phyloP scores from a whole-genome alignment of 2,888 invertebrate genomes.

The Pocota personata region DNA sequence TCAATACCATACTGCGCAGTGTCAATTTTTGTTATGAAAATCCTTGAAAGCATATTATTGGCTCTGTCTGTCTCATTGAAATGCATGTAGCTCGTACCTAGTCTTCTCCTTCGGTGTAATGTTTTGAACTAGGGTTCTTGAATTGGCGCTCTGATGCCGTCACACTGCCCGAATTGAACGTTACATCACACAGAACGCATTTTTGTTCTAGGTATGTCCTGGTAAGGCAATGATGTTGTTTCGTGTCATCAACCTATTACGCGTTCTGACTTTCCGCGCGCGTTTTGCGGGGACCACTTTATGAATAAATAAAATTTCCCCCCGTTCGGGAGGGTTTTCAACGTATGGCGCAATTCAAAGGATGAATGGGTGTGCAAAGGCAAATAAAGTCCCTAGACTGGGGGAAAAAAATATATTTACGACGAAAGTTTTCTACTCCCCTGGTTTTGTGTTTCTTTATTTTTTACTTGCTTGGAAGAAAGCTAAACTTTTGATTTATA shows the following conservation, averaged over 20 bases:
- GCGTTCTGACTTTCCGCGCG: conserved; percentile 18
- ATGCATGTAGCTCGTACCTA: not conserved
- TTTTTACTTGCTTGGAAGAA: not conserved
- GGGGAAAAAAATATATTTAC: conserved; percentile 14
- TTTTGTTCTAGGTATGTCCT: conserved; percentile 11
- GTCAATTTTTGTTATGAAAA: conserved; percentile 34
- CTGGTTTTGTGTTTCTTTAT: conserved; percentile 24
- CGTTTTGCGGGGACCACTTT: not conserved
- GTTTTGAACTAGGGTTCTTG: not conserved
- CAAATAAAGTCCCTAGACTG: conserved; percentile 10
- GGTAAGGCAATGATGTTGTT: conserved; percentile 37
- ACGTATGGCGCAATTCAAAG: conserved; percentile 15
- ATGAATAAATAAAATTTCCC: conserved; percentile 32
- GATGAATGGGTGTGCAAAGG: conserved; percentile 34
- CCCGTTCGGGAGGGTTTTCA: not conserved
- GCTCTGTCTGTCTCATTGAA: conserved; percentile 21
- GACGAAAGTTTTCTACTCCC: not conserved
- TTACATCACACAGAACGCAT: conserved; percentile 56
- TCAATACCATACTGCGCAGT: conserved; percentile 52
- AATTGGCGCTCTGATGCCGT: conserved; percentile 40
- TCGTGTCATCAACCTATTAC: conserved; percentile 69
- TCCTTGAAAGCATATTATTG: conserved; percentile 40
- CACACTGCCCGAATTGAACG: conserved; percentile 22
- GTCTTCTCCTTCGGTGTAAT: not conserved
- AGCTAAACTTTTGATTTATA: conserved; percentile 3